These are phyloP conservation scores for Sebastes trivittatus DNA, from an alignment of 2,797 vertebrate genomes.

Conservation along the genomic window DNA sequence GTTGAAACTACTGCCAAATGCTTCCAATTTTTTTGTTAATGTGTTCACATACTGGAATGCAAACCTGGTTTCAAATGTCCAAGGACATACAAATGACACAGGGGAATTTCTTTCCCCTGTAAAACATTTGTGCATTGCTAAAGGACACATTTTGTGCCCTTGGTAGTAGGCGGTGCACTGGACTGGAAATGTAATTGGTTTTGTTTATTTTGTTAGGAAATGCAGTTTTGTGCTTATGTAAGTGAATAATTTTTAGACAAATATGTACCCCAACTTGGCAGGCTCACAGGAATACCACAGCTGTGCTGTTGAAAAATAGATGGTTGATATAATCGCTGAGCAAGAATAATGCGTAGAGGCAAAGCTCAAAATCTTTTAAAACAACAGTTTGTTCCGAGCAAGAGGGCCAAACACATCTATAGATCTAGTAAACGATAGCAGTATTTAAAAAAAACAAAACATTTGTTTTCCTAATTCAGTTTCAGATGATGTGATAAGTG, in stretches of 20 bases:
- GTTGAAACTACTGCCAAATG: neutral
- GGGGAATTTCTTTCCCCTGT: neutral
- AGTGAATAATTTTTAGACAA: slow-evolving; percentile 66
- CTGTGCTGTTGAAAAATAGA: slow-evolving; percentile 64
- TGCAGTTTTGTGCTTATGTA: slow-evolving; percentile 72
- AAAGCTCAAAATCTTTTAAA: slow-evolving; percentile 47
- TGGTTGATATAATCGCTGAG: slow-evolving; percentile 61
- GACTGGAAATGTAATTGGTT: slow-evolving; percentile 65
- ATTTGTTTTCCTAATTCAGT: slow-evolving; percentile 28
- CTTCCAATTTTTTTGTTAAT: neutral
- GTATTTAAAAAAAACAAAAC: neutral
- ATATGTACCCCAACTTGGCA: slow-evolving; percentile 55
- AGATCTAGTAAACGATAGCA: slow-evolving; percentile 28
- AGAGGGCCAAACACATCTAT: neutral
- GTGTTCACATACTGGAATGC: neutral
- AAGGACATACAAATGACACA: neutral
- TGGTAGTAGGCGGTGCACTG: slow-evolving; percentile 44
- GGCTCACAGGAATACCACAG: slow-evolving; percentile 74
- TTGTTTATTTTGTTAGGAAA: slow-evolving; percentile 70
- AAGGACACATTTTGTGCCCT: slow-evolving; percentile 50
- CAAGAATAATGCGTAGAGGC: slow-evolving; percentile 41
- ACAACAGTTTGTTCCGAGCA: slow-evolving; percentile 34
- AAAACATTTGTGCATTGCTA: slow-evolving; percentile 29
- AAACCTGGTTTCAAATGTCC: slow-evolving; percentile 15
- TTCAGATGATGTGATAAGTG: slow-evolving; percentile 33